Percentiles rank a stretch among this genome's conserved stretches.
Evolutionary conservation across 2,888 invertebrate species (phyloP).

Genomic region (Nephrocerus scutellatus): DNA sequence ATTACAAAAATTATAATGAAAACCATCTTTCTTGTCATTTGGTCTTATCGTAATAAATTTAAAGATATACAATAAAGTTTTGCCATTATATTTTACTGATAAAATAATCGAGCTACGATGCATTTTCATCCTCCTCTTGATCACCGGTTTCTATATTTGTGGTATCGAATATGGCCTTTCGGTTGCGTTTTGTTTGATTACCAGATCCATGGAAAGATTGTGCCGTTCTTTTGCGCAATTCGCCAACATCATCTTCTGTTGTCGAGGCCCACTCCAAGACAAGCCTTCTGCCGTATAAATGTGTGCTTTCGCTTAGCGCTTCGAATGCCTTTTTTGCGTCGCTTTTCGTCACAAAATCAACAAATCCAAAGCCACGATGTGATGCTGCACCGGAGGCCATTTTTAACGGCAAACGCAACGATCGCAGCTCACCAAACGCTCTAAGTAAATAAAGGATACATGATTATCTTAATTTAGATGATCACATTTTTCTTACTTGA

Average conservation of each 20-base stretch:
- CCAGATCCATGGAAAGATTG: slow-evolving; percentile 52
- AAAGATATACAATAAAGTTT: too few species aligned
- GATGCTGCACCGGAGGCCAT: slow-evolving; percentile 60
- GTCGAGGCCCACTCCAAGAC: slow-evolving; percentile 82
- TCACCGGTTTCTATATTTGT: slow-evolving; percentile 18
- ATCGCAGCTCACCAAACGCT: slow-evolving; percentile 88
- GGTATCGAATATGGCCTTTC: slow-evolving; percentile 48
- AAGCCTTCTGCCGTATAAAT: slow-evolving; percentile 91
- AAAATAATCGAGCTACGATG: not conserved
- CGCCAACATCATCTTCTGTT: slow-evolving; percentile 67
- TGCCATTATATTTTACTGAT: too few species aligned
- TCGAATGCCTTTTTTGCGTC: slow-evolving; percentile 95
- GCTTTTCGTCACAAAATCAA: slow-evolving; percentile 80
- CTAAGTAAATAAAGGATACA: slow-evolving; percentile 46
- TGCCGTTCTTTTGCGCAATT: slow-evolving; percentile 79
- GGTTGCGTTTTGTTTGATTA: slow-evolving; percentile 44
- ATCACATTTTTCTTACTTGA: slow-evolving; percentile 67
- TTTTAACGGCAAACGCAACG: slow-evolving; percentile 85
- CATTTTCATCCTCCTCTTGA: slow-evolving; percentile 24
- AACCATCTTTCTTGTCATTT: too few species aligned
- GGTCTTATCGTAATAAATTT: too few species aligned
- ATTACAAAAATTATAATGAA: too few species aligned
- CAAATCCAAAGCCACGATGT: slow-evolving; percentile 95
- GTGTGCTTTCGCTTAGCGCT: slow-evolving; percentile 89
- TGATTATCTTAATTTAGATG: too few species aligned